Percentiles rank a stretch among this genome's conserved stretches.
phyloP scores from a whole-genome alignment of 2,888 invertebrate genomes.

The Leucania comma region DNA sequence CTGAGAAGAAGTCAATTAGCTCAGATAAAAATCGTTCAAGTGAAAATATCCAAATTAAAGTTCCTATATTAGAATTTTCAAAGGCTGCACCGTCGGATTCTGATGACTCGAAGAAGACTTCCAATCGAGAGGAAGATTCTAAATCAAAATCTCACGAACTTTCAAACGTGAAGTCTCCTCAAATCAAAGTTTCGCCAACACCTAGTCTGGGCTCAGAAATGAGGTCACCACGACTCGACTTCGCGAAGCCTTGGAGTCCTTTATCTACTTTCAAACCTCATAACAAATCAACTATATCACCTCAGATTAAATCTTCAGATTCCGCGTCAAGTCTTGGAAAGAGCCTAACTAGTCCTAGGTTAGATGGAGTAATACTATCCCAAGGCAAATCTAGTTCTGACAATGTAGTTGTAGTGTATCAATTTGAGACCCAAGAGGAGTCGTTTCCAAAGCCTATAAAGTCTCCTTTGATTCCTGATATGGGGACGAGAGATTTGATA shows the following conservation, averaged over 20 bases:
- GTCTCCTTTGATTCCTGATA: constrained; percentile 83
- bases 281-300: constrained; percentile 74
- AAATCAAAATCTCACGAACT: constrained; percentile 67
- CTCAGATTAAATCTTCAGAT: constrained; percentile 80
- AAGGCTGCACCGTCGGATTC: constrained; percentile 79
- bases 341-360: constrained; percentile 80
- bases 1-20: constrained; percentile 74
- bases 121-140: constrained; percentile 75
- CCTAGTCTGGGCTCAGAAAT: constrained; percentile 78
- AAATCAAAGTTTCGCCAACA: constrained; percentile 81
- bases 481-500: constrained; percentile 83
- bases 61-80: constrained; percentile 82
- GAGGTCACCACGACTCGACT: constrained; percentile 81
- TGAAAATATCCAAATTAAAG: constrained; percentile 78
- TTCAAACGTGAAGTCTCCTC: constrained; percentile 73
- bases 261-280: constrained; percentile 82
- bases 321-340: constrained; percentile 80
- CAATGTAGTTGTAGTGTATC: constrained; percentile 87
- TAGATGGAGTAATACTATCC: constrained; percentile 86
- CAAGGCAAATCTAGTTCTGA: constrained; percentile 86
- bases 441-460: constrained; percentile 76
- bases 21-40: constrained; percentile 73
- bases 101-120: constrained; percentile 79
- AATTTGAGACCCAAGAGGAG: constrained; percentile 85
- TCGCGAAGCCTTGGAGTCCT: constrained; percentile 82